Percentiles rank a stretch among this genome's conserved stretches.
These are phyloP conservation scores for Platypus cylindrus DNA, from an alignment of 2,888 invertebrate species.

Conservation along the genomic window DNA sequence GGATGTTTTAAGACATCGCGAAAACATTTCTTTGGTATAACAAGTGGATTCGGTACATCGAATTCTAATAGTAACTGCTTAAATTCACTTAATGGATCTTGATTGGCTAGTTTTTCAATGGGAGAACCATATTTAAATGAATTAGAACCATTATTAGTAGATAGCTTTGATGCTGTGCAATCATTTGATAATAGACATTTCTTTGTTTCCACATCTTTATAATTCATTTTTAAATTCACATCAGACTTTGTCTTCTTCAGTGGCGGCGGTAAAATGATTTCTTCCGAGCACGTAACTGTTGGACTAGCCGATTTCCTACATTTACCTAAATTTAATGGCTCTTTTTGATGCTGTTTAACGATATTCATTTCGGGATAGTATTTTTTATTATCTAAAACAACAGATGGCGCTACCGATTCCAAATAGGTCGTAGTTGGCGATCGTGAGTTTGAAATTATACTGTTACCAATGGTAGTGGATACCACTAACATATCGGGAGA, in stretches of 20 bases:
- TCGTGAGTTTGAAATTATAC: conserved; percentile 28
- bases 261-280: conserved; percentile 43
- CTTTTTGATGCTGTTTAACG: conserved; percentile 43
- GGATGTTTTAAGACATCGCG: conserved; percentile 59
- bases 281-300: conserved; percentile 62
- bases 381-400: conserved; percentile 45
- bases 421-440: conserved; percentile 46
- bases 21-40: conserved; percentile 65
- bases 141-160: conserved; percentile 27
- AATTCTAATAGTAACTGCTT: conserved; percentile 54
- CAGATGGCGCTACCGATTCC: conserved; percentile 49
- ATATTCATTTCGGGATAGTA: conserved; percentile 42
- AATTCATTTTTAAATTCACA: conserved; percentile 38
- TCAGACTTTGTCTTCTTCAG: conserved; percentile 39
- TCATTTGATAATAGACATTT: conserved; percentile 7
- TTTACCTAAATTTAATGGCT: conserved; percentile 57
- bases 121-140: conserved; percentile 39
- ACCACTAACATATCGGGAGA: conserved; percentile 59
- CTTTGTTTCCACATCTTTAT: conserved; percentile 28
- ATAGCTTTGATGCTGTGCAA: conserved; percentile 11
- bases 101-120: no score
- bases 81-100: conserved; percentile 55
- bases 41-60: conserved; percentile 67
- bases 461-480: conserved; percentile 36
- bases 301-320: conserved; percentile 56